Conservation (phyloP, 2,888 invertebrate genomes). For the Deroplatys truncata region DNA sequence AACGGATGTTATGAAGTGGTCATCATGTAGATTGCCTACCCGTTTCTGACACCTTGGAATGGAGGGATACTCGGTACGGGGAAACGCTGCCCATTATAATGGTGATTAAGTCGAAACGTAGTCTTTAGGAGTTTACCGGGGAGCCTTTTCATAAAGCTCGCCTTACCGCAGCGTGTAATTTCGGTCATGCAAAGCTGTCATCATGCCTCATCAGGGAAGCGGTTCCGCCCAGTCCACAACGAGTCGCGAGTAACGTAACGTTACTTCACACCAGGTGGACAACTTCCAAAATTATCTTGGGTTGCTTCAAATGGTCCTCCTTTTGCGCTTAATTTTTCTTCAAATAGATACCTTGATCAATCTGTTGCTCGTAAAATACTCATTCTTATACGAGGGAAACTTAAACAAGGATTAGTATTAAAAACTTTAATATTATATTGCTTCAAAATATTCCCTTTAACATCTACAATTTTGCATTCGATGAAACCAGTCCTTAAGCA, state of each 20-base stretch:
- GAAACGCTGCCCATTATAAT: neutral
- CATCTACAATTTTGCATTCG: no score
- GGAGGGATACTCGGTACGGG: neutral
- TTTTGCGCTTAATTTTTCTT: no score
- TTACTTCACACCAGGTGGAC: neutral
- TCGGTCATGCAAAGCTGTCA: constrained; percentile 14
- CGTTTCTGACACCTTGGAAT: neutral
- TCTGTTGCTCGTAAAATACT: no score
- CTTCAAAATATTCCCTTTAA: no score
- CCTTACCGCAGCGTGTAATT: neutral
- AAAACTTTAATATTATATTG: no score
- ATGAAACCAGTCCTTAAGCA: no score
- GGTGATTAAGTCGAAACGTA: neutral
- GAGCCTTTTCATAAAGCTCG: neutral
- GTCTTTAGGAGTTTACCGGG: neutral
- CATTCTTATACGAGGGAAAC: no score
- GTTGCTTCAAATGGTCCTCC: no score
- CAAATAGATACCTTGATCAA: no score
- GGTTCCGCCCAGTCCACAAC: neutral
- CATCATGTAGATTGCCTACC: neutral
- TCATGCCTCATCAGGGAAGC: neutral
- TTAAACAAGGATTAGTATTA: no score
- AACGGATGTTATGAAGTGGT: neutral
- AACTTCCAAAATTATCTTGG: neutral
- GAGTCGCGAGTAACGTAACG: neutral